phyloP scores from a whole-genome alignment of 2,797 vertebrate genomes.

The Monodelphis domestica region DNA sequence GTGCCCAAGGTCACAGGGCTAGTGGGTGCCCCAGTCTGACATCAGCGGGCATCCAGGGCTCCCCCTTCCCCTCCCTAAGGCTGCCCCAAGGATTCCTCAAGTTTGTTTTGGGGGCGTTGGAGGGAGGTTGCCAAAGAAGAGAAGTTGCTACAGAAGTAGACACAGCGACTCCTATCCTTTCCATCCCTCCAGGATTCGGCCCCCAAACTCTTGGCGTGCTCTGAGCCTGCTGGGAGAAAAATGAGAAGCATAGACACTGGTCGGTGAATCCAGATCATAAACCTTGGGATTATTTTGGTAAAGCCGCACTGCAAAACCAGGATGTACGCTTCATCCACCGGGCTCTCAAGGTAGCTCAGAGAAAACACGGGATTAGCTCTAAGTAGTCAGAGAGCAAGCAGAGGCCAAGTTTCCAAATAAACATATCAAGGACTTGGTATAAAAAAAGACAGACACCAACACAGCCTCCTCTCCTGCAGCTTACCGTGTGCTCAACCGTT shows the following conservation, averaged over 20 bases:
- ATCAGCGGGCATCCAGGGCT: too few species aligned
- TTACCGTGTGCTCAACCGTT: slow-evolving; percentile 67
- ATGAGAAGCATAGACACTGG: slow-evolving; percentile 68
- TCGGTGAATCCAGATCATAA: slow-evolving; percentile 72
- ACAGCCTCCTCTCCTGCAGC: slow-evolving; percentile 65
- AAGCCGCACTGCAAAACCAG: slow-evolving; percentile 61
- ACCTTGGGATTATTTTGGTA: slow-evolving; percentile 69
- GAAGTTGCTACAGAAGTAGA: neutral
- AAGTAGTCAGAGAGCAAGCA: slow-evolving; percentile 52
- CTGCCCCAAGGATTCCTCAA: too few species aligned
- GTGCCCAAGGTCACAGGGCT: too few species aligned
- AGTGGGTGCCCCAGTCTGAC: too few species aligned
- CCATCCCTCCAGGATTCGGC: neutral
- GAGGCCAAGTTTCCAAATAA: slow-evolving; percentile 77
- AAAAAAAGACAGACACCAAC: slow-evolving; percentile 77
- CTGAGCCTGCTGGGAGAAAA: neutral
- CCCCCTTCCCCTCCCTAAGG: too few species aligned
- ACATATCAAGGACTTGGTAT: slow-evolving; percentile 70
- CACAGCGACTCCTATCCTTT: neutral
- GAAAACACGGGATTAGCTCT: slow-evolving; percentile 76
- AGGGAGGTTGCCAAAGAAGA: neutral
- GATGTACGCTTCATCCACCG: slow-evolving; percentile 64
- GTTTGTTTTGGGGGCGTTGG: too few species aligned
- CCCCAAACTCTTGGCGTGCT: neutral
- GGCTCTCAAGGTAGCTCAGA: slow-evolving; percentile 78